phyloP scores from a whole-genome alignment of 1,140 invertebrate species.

The Scaptomyza hsui region DNA sequence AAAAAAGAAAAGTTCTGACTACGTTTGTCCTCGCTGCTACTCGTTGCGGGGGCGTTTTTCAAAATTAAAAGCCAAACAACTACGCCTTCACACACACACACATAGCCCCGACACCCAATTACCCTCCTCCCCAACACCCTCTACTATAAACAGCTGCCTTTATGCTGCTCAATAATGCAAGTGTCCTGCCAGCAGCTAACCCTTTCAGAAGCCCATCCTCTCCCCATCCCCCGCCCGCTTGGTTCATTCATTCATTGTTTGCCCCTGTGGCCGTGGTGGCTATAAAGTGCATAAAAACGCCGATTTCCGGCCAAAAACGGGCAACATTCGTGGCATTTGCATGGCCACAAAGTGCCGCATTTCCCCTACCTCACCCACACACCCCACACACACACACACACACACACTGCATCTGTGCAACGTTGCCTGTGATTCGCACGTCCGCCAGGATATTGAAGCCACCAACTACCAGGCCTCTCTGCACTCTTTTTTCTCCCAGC shows the following conservation, averaged over 20 bases:
- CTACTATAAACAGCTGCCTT: constrained; percentile 12
- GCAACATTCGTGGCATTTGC: constrained; percentile 36
- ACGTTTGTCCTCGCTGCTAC: constrained; percentile 14
- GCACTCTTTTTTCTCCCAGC: background rate
- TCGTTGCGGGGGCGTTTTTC: constrained; percentile 28
- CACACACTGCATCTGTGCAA: background rate
- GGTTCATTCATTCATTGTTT: constrained; percentile 28
- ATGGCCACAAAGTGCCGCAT: constrained; percentile 41
- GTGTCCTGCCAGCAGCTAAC: constrained; percentile 15
- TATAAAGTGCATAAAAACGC: constrained; percentile 53
- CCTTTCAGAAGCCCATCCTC: background rate
- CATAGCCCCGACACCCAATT: background rate
- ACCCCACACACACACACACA: background rate
- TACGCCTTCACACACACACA: background rate
- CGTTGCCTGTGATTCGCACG: constrained; percentile 13
- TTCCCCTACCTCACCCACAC: background rate
- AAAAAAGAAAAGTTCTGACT: background rate
- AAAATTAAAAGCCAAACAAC: constrained; percentile 45
- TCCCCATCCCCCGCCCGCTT: background rate
- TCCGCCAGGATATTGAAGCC: constrained; percentile 43
- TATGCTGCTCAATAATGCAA: constrained; percentile 48
- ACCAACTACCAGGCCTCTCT: constrained; percentile 13
- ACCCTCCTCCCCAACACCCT: background rate
- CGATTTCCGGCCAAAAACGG: constrained; percentile 40
- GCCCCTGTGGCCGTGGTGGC: constrained; percentile 32